These are phyloP conservation scores for Protodeltote pygarga DNA, from an alignment of 2,888 invertebrate genomes.

Conservation along the genomic window DNA sequence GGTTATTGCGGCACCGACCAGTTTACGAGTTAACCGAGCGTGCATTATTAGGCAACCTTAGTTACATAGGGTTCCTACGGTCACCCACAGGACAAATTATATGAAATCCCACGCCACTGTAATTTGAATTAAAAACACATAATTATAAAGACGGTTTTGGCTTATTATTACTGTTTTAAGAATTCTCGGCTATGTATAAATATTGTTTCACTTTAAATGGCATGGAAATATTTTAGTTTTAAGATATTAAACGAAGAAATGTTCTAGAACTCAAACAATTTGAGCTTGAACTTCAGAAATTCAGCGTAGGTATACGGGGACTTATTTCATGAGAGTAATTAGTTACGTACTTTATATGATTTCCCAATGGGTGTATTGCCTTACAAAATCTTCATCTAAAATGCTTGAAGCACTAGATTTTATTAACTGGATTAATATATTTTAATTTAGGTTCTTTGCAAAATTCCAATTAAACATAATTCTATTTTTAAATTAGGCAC, in stretches of 20 bases:
- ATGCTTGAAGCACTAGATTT: constrained; percentile 21
- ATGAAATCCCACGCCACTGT: constrained; percentile 1
- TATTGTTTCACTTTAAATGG: constrained; percentile 29
- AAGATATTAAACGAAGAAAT: constrained; percentile 9
- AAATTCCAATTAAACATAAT: not conserved
- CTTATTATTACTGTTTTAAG: not conserved
- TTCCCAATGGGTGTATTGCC: constrained; percentile 37
- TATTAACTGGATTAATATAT: constrained; percentile 10
- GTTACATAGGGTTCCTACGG: constrained; percentile 28
- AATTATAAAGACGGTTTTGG: not conserved
- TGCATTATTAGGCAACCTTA: constrained; percentile 38
- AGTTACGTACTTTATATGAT: constrained; percentile 43
- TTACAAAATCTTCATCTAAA: constrained; percentile 28
- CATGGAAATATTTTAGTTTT: constrained; percentile 26
- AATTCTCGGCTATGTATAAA: constrained; percentile 16
- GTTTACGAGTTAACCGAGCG: constrained; percentile 39
- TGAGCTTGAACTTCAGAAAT: constrained; percentile 20
- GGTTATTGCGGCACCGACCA: constrained; percentile 17
- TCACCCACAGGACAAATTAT: constrained; percentile 34
- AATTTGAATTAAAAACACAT: constrained; percentile 18
- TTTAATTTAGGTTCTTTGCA: constrained; percentile 6
- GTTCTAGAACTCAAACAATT: constrained; percentile 10
- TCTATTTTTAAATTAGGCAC: not conserved
- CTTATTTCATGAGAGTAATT: constrained; percentile 38
- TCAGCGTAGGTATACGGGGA: constrained; percentile 20